phyloP scores from a whole-genome alignment of 2,113 vertebrate species.

The Crotalus viridis region DNA sequence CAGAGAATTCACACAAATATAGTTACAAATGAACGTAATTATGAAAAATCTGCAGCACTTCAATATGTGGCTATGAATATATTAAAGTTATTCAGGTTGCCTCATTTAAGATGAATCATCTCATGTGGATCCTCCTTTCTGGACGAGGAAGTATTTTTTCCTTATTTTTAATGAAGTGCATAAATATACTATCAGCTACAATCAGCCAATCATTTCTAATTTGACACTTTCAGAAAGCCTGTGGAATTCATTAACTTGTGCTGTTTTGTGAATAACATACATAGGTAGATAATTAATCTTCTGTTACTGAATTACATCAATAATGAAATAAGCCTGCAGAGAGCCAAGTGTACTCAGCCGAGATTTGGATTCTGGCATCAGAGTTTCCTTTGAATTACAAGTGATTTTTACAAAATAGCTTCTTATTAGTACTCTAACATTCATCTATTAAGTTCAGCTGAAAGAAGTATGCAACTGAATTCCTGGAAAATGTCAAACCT shows the following conservation, averaged over 20 bases:
- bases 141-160: slow-evolving; percentile 45
- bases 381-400: slow-evolving; percentile 49
- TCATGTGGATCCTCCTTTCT: slow-evolving; percentile 53
- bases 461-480: slow-evolving; percentile 41
- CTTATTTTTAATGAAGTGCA: slow-evolving; percentile 53
- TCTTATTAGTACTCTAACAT: slow-evolving; percentile 34
- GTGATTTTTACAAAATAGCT: slow-evolving; percentile 41
- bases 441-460: slow-evolving; percentile 36
- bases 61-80: slow-evolving; percentile 69
- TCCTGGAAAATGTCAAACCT: slow-evolving; percentile 37
- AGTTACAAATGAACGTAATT: slow-evolving; percentile 65
- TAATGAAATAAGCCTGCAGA: slow-evolving; percentile 39
- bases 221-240: slow-evolving; percentile 53
- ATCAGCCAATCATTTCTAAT: slow-evolving; percentile 58
- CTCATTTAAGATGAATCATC: slow-evolving; percentile 62
- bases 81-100: slow-evolving; percentile 68
- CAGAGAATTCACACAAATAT: slow-evolving; percentile 66
- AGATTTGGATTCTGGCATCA: slow-evolving; percentile 40
- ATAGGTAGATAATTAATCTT: slow-evolving; percentile 62
- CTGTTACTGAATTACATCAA: slow-evolving; percentile 35
- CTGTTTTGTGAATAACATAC: slow-evolving; percentile 50
- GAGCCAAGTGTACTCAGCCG: slow-evolving; percentile 30
- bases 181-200: slow-evolving; percentile 41
- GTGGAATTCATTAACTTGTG: slow-evolving; percentile 49
- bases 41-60: slow-evolving; percentile 67